These are phyloP conservation scores for Venturia canescens DNA, from an alignment of 1,140 invertebrate species.

Conservation along the genomic window DNA sequence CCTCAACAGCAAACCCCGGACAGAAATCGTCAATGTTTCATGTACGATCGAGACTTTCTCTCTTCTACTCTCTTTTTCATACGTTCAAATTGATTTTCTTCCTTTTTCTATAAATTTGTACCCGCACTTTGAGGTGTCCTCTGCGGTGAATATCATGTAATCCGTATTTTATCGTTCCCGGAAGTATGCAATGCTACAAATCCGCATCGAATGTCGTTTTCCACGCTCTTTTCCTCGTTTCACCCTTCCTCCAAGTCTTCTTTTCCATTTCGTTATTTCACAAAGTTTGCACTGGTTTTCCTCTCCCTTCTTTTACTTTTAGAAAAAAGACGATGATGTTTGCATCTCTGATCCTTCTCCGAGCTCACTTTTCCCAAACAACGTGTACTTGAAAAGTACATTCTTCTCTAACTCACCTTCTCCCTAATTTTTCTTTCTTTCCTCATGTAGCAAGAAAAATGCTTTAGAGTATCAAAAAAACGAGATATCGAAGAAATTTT, in stretches of 20 bases:
- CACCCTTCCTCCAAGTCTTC: neutral
- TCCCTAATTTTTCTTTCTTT: neutral
- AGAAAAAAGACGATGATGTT: neutral
- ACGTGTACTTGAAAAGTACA: neutral
- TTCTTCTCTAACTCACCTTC: neutral
- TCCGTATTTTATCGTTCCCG: slow-evolving; percentile 23
- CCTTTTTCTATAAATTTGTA: neutral
- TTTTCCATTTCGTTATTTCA: neutral
- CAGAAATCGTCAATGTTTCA: neutral
- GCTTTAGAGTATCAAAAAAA: neutral
- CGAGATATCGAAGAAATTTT: neutral
- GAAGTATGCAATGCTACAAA: slow-evolving; percentile 17
- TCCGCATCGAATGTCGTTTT: slow-evolving; percentile 18
- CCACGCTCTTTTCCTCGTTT: neutral
- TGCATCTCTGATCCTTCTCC: neutral
- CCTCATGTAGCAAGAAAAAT: neutral
- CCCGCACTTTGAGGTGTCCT: neutral
- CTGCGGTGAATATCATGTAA: slow-evolving; percentile 10
- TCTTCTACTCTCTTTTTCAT: too few relatives aligned
- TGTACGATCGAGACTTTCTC: neutral
- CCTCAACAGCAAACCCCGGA: neutral
- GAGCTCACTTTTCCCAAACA: neutral
- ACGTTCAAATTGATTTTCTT: too few relatives aligned
- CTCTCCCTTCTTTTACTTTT: neutral
- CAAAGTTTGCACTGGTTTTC: neutral